Evolutionary conservation across 2,797 vertebrate species (phyloP), one percentile per base, ranked within the genome.

Genomic region (Glyptemys insculpta): DNA sequence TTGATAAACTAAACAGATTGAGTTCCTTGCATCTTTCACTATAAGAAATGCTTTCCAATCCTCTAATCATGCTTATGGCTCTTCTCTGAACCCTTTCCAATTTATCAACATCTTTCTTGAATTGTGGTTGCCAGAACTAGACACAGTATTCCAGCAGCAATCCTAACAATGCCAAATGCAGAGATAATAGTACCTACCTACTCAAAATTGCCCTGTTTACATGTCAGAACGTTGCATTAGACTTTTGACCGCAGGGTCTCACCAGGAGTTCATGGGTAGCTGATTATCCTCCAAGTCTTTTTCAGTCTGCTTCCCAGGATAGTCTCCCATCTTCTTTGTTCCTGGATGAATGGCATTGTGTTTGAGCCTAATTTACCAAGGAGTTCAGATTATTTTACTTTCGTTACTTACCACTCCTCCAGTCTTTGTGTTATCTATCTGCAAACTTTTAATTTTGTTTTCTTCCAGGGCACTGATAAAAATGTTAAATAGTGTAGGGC

Each of bases 91-190:
- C 41, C 11, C 44, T 84, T 27, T 2, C 0, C 62, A 79, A 2
- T 25, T 41, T n/a, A 21, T 37, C 49, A 53, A 47, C 0, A 2
- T 78, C 84, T 47, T 87, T 11, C 0, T 0, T 18, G 83, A 68
- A 37, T 68, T 68, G n/a, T 37, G 65, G n/a, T 21, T 0, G 0
- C 8, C 49, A 54, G 65, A 68, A 68, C 34, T 79, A 59, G 56
- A 12, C 16, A 12, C 21, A 18, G 76, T n/a, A 2, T 76, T 53
- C 41, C 15, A n/a, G 47, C 65, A 37, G 79, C 52, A 53, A 65
- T n/a, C 21, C 57, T 47, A 83, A 31, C 85, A 27, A 1, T 0
- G 0, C 1, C 3, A 0, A 0, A 0, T 1, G 1, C 72, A 0
- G 1, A 41, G n/a, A 68, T 21, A 34, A 47, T 21, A 49, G 87